Evolutionary conservation across 2,888 invertebrate species (phyloP).

Genomic region (Anoncus sp.): DNA sequence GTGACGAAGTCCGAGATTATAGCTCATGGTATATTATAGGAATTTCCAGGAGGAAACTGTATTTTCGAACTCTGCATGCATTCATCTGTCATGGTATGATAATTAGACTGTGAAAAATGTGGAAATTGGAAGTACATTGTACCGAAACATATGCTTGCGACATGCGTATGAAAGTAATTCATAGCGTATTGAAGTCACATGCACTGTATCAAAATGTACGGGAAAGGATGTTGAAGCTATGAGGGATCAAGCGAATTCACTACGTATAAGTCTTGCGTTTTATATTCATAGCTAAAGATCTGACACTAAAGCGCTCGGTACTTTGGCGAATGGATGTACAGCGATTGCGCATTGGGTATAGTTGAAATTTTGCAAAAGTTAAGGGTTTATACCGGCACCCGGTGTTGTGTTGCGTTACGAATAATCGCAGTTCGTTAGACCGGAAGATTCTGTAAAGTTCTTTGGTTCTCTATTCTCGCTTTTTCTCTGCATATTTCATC

Average conservation of each 20-base stretch:
- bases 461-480: conserved; percentile 49
- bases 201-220: conserved; percentile 12
- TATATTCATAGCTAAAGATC: background rate
- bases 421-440: conserved; percentile 76
- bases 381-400: conserved; percentile 52
- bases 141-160: too few relatives aligned
- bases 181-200: conserved; percentile 17
- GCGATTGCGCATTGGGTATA: background rate
- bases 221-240: background rate
- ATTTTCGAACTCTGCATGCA: background rate
- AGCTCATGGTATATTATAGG: background rate
- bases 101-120: too few relatives aligned
- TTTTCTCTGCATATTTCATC: conserved; percentile 72
- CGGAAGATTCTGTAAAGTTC: conserved; percentile 60
- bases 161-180: too few relatives aligned
- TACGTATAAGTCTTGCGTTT: background rate
- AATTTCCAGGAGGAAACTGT: conserved; percentile 2
- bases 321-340: background rate
- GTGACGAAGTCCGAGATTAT: conserved; percentile 33
- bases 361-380: conserved; percentile 27
- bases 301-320: background rate
- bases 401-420: conserved; percentile 69
- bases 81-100: conserved; percentile 1
- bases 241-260: background rate
- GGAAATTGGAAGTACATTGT: too few relatives aligned